Evolutionary conservation across 2,888 invertebrate genomes (phyloP), one percentile per base, ranked within the genome.

Genomic region (Amphipyra berbera): DNA sequence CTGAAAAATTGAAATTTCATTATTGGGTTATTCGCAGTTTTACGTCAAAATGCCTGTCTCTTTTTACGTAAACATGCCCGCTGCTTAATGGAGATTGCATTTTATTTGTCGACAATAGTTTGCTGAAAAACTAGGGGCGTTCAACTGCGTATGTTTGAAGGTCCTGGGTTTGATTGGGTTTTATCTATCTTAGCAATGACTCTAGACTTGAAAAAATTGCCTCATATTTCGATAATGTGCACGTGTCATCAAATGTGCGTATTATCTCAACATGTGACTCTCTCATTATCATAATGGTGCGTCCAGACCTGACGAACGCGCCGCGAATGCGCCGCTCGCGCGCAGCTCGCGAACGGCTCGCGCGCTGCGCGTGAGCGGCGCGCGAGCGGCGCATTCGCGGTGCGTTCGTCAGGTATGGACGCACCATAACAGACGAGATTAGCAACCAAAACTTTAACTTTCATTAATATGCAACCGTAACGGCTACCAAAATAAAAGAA

Each of bases 1-100:
- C 54, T 54, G 50, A 57, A 70, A 74, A 67, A 61, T 15, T 38
- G 5, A 42, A 37, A 73, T 47, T 55, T 63, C 13, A 50, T 54
- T 21, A 21, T 21, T 30, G 9, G 44, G 9, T 5, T 45, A 64
- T 53, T 71, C 14, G 49, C 57, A 44, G 41, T 57, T 53, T 53
- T 30, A 53, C 35, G 38, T 42, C 48, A 40, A 59, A 50, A 48
- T 41, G 6, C 13, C 10, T 15, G 37, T 71, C 38, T 33, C 10
- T 49, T 55, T 58, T 47, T 30, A 13, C n/a, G n/a, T 30, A 42
- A 13, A 46, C 27, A 40, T 12, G 44, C 15, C 48, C 40, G 64
- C 46, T 44, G 42, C 30, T 49, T 35, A 9, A 12, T 30, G 30
- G 30, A 1, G 6, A 0, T 4, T 4, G 6, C 30, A 30, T 30